Conservation (phyloP, 2,797 vertebrate species). For the Pseudocheirus occidentalis region DNA sequence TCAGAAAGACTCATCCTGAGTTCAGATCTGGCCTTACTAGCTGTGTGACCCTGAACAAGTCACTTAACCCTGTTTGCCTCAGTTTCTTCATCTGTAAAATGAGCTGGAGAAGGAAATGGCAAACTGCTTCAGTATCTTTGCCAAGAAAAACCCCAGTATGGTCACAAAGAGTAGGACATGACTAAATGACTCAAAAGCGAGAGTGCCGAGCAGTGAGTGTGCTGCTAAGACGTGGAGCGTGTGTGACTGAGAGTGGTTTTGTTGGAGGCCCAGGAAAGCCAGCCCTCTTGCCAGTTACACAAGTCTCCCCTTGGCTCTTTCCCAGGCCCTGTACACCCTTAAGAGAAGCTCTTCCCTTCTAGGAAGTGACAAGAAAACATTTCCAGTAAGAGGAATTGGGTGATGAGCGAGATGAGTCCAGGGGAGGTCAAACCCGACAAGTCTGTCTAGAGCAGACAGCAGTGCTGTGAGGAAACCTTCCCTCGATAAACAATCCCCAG, state of each 20-base stretch:
- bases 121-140: background rate
- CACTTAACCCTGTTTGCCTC: background rate
- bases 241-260: background rate
- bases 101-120: background rate
- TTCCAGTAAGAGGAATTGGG: background rate
- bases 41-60: background rate
- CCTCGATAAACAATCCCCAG: background rate
- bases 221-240: background rate
- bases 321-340: background rate
- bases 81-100: background rate
- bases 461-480: background rate
- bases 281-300: background rate
- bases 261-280: background rate
- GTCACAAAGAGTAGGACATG: background rate
- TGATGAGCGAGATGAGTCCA: background rate
- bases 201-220: background rate
- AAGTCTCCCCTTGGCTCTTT: background rate
- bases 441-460: background rate
- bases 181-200: background rate
- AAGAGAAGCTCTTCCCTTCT: background rate
- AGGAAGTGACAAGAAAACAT: background rate
- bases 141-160: background rate
- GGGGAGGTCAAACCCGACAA: background rate
- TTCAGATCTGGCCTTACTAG: background rate
- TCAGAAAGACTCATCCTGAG: background rate